A percentile compares a stretch with the other conserved stretches of the same genome.
Conservation (phyloP, 1,140 invertebrate species). For the Nixonia krombeini region DNA sequence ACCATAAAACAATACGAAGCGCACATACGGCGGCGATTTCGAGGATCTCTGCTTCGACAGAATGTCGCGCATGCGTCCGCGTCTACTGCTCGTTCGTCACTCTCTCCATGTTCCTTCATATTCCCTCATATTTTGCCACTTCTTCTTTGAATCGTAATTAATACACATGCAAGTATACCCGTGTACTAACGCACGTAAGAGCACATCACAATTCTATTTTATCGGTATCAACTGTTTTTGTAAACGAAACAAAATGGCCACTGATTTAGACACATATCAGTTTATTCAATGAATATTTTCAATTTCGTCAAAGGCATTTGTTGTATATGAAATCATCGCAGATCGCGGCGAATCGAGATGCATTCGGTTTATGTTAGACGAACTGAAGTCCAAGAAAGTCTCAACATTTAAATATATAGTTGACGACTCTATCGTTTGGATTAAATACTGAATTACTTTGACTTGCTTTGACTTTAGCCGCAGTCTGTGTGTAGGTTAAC, state of each 20-base stretch:
- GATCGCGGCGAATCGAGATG: slow-evolving; percentile 7
- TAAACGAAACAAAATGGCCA: slow-evolving; percentile 29
- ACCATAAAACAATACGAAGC: slow-evolving; percentile 14
- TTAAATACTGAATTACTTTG: slow-evolving; percentile 29
- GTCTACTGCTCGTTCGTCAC: slow-evolving; percentile 23
- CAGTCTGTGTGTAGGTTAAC: slow-evolving; percentile 2
- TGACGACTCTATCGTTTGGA: slow-evolving; percentile 24
- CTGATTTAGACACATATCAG: slow-evolving; percentile 23
- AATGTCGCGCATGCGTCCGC: slow-evolving; percentile 19
- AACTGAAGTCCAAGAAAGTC: not conserved
- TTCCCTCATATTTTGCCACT: too few relatives aligned
- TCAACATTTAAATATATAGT: slow-evolving; percentile 22
- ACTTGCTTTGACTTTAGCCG: slow-evolving; percentile 32
- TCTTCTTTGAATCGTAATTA: too few relatives aligned
- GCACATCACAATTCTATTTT: not conserved
- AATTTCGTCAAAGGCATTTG: not conserved
- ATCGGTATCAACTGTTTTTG: slow-evolving; percentile 2
- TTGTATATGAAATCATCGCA: not conserved
- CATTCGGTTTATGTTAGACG: slow-evolving; percentile 14
- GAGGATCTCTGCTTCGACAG: slow-evolving; percentile 8
- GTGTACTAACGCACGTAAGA: too few relatives aligned
- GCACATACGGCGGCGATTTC: slow-evolving; percentile 18
- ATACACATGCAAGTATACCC: too few relatives aligned
- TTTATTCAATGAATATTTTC: slow-evolving; percentile 4
- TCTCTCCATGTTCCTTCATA: not conserved